Base-by-base conservation (phyloP, 2,113 vertebrate genomes). In the Pterocles burchelli region DNA sequence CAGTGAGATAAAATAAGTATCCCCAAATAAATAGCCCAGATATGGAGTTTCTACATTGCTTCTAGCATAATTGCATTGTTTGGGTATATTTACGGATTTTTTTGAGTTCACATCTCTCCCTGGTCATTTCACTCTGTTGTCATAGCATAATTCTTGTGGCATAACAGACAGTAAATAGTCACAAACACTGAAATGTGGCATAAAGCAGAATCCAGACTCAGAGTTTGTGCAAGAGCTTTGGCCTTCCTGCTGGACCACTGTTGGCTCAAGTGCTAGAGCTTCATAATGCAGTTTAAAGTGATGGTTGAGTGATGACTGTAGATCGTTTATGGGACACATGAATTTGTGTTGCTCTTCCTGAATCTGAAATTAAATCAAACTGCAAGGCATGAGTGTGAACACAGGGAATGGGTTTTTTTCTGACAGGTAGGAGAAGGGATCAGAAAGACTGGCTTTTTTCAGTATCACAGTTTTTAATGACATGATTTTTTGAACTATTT, bases 361-460 rank as follows among this genome's bases (percentile, higher is more conserved):
- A 88, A 52, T 68, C 29, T 34, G 58, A 75, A 76, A 51, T 68
- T 1, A 90, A 92, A 45, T 52, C 26, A 80, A 65, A 29, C 45
- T 26, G 11, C 26, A 71, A 59, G n/a, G 65, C 33, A n/a, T 0
- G 0, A 84, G 20, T 9, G 33, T 74, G 72, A 45, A 31, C 1
- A 2, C 28, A 81, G n/a, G 10, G 22, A 77, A 67, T 55, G 9
- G 4, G 8, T 2, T 11, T 51, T 49, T 75, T 77, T 76, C 26
- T 41, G 49, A 22, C 2, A 29, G 14, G 4, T 58, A 14, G 34
- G 22, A 79, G 31, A 83, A 80, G 12, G 2, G 3, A 49, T 77
- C 15, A 28, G 41, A 78, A 73, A 89, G 67, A 2, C 15, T 18
- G 46, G 1, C 28, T 54, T 74, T 74, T 92, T 84, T 87, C n/a